A percentile compares a stretch with the other conserved stretches of the same genome.
These are phyloP conservation scores for Megaceryle maxima DNA, from an alignment of 2,113 vertebrate species.

Conservation along the genomic window DNA sequence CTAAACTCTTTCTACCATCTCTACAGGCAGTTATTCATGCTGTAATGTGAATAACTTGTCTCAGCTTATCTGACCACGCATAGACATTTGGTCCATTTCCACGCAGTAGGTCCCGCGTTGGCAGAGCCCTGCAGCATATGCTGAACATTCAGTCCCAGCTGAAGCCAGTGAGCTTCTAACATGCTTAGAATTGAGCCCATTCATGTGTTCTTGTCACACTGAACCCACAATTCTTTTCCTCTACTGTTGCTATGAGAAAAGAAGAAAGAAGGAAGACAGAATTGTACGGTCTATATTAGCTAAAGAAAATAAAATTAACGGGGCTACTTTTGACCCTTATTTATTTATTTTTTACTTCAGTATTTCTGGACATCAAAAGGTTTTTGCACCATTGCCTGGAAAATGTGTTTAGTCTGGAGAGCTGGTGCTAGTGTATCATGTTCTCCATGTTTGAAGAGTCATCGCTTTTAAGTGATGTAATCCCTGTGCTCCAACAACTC, in stretches of 20 bases:
- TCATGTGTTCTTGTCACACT: neutral
- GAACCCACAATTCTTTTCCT: neutral
- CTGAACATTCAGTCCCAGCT: neutral
- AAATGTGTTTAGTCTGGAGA: neutral
- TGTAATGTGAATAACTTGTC: neutral
- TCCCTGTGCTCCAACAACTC: neutral
- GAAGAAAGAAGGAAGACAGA: neutral
- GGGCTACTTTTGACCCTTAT: neutral
- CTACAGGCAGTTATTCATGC: neutral
- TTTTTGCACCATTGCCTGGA: neutral
- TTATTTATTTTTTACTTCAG: neutral
- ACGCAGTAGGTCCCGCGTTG: rapidly evolving
- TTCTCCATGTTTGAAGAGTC: neutral
- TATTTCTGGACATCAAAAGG: neutral
- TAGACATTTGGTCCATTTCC: rapidly evolving
- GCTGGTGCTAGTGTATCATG: neutral
- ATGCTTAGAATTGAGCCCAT: neutral
- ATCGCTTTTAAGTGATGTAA: neutral
- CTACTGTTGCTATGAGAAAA: neutral
- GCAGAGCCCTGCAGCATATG: neutral
- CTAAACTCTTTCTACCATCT: rapidly evolving
- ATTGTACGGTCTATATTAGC: neutral
- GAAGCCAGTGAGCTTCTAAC: neutral
- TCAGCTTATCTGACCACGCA: rapidly evolving
- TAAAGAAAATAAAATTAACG: neutral